phyloP scores from a whole-genome alignment of 2,888 invertebrate species.

The Leptarthrus brevirostris region DNA sequence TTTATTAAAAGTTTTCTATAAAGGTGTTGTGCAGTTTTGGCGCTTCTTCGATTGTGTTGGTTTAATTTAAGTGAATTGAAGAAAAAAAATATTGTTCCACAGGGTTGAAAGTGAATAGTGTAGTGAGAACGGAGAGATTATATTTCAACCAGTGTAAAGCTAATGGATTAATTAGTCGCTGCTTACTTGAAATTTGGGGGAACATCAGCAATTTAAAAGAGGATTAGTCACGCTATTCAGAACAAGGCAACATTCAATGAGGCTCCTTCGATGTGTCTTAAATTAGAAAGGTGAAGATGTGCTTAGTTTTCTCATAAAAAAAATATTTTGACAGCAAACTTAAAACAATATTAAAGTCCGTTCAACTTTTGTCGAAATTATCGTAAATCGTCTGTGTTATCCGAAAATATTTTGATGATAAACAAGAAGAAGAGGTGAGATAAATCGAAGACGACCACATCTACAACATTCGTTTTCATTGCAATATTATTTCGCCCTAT shows the following conservation, averaged over 20 bases:
- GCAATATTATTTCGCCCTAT: slow-evolving; percentile 22
- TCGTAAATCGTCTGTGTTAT: not conserved
- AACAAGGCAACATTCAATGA: not conserved
- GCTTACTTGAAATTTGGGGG: not conserved
- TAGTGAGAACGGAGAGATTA: not conserved
- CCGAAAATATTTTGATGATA: not conserved
- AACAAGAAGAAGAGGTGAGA: not conserved
- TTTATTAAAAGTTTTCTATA: too few relatives aligned
- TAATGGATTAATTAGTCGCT: not conserved
- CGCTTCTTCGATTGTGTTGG: too few relatives aligned
- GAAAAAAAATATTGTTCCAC: not conserved
- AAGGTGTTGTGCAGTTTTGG: too few relatives aligned
- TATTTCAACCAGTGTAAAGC: not conserved
- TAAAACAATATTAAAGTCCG: slow-evolving; percentile 9
- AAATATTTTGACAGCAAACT: not conserved
- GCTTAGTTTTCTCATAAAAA: too few relatives aligned
- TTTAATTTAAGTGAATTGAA: not conserved
- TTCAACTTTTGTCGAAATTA: slow-evolving; percentile 22
- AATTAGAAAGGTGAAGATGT: slow-evolving; percentile 42
- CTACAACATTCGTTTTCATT: not conserved
- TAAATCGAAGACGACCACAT: not conserved
- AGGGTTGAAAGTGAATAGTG: slow-evolving; percentile 5
- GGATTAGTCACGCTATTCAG: slow-evolving; percentile 5
- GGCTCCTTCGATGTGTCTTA: slow-evolving; percentile 4
- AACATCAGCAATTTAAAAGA: not conserved